A percentile compares a stretch with the other conserved stretches of the same genome.
Conservation (phyloP, 2,888 invertebrate species). For the Caenorhabditis sp. region DNA sequence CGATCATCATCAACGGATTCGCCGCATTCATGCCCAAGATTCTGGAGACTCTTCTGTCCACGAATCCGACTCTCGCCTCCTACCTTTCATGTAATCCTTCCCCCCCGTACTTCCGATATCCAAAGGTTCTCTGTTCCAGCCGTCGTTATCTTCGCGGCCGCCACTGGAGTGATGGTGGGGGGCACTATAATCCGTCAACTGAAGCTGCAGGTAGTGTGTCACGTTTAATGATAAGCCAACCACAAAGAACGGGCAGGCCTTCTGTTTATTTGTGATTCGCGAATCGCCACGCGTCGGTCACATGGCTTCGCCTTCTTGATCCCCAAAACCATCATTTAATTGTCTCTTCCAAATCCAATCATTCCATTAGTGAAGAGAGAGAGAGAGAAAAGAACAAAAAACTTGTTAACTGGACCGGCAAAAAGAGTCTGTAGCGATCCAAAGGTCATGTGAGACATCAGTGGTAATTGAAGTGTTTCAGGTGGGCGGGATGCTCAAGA, state of each 20-base stretch:
- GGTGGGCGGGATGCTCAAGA: constrained; percentile 78
- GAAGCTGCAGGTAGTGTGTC: constrained; percentile 69
- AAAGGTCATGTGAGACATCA: too few species aligned
- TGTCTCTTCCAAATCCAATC: constrained; percentile 34
- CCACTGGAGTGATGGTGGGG: constrained; percentile 78
- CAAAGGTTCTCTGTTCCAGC: constrained; percentile 62
- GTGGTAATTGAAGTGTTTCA: constrained; percentile 26
- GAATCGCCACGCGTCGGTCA: constrained; percentile 19
- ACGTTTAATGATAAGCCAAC: constrained; percentile 3
- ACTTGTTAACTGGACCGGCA: constrained; percentile 19
- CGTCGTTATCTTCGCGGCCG: constrained; percentile 78
- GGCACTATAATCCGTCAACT: constrained; percentile 76
- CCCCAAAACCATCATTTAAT: constrained; percentile 20
- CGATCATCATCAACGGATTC: constrained; percentile 78
- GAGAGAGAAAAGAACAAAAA: neutral
- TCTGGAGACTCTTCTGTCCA: constrained; percentile 76
- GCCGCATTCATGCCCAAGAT: constrained; percentile 79
- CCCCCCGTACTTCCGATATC: neutral
- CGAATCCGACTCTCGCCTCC: constrained; percentile 74
- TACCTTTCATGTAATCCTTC: constrained; percentile 74
- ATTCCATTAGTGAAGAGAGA: constrained; percentile 55
- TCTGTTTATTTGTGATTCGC: neutral
- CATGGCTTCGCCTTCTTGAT: constrained; percentile 38
- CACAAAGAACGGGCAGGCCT: constrained; percentile 1
- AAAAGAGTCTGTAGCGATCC: too few species aligned